phyloP scores from a whole-genome alignment of 2,113 vertebrate genomes.

The Willisornis vidua region DNA sequence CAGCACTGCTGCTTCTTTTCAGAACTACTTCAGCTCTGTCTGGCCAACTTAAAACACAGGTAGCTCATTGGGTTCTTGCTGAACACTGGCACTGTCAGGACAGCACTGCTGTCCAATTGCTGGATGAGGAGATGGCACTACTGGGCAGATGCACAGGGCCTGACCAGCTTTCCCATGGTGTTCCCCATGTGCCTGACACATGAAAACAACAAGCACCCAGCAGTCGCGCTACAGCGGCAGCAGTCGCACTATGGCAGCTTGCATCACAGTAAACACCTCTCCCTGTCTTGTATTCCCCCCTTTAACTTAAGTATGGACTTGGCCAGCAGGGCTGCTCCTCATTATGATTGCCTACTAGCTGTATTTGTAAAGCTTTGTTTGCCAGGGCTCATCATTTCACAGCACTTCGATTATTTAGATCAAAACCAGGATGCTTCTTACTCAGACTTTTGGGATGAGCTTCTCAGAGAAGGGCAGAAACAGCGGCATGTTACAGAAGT shows the following conservation, averaged over 20 bases:
- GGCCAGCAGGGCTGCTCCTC: neutral
- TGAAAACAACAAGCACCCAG: neutral
- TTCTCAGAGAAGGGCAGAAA: neutral
- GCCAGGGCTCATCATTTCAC: neutral
- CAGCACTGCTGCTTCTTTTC: neutral
- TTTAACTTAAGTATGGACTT: neutral
- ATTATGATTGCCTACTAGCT: neutral
- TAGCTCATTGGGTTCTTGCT: neutral
- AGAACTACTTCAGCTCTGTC: neutral
- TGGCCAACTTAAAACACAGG: neutral
- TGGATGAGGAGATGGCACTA: neutral
- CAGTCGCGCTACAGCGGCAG: neutral
- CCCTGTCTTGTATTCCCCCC: accelerated
- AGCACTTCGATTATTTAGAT: neutral
- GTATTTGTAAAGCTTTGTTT: neutral
- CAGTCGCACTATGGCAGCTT: neutral
- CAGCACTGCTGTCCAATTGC: neutral
- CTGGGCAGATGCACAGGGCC: neutral
- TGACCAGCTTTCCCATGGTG: neutral
- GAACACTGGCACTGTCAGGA: neutral
- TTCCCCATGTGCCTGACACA: neutral
- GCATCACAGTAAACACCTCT: neutral
- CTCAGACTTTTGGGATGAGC: neutral
- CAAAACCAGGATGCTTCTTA: neutral
- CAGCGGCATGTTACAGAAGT: accelerated